Evolutionary conservation across 2,797 vertebrate species (phyloP).

Genomic region (Urophycis tenuis): DNA sequence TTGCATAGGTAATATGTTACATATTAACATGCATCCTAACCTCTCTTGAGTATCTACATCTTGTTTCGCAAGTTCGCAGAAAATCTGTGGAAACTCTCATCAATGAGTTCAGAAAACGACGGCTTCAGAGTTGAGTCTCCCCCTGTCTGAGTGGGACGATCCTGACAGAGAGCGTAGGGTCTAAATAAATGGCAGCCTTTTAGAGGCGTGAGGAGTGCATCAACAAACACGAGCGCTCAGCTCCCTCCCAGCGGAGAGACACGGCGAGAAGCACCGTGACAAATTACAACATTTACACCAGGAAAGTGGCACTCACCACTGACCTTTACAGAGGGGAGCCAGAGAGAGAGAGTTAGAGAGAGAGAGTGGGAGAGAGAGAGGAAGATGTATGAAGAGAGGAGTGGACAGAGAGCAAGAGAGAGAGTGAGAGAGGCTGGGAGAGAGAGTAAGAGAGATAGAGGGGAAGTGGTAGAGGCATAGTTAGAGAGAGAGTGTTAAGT

Average conservation of each 20-base stretch:
- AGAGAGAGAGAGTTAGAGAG: not conserved
- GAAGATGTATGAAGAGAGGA: no score
- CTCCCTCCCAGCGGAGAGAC: not conserved
- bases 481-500: not conserved
- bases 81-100: not conserved
- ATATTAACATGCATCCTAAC: not conserved
- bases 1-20: not conserved
- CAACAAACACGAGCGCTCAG: not conserved
- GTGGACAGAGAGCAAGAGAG: not conserved
- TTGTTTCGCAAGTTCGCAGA: not conserved
- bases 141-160: not conserved
- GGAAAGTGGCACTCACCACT: not conserved
- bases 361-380: not conserved
- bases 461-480: not conserved
- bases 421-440: not conserved
- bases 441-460: not conserved
- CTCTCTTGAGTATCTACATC: not conserved
- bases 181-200: not conserved
- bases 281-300: slow-evolving; percentile 1
- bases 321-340: not conserved
- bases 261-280: not conserved
- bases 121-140: not conserved
- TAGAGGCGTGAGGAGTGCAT: not conserved
- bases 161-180: not conserved
- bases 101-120: not conserved